phyloP scores from a whole-genome alignment of 2,113 vertebrate genomes.

The Oreotrochilus melanogaster region DNA sequence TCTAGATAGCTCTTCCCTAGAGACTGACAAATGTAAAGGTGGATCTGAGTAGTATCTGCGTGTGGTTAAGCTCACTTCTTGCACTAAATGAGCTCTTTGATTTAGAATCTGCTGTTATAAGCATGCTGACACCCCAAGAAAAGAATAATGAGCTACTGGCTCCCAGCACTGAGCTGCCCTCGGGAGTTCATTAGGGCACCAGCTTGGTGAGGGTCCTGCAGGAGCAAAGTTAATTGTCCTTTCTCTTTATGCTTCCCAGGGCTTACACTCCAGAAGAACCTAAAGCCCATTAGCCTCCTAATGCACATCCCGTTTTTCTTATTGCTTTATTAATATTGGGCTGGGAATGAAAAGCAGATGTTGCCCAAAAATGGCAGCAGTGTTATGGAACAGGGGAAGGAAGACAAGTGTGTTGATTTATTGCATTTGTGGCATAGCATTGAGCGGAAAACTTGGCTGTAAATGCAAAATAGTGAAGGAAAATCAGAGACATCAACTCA shows the following conservation, averaged over 20 bases:
- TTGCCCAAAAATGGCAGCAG: constrained; percentile 42
- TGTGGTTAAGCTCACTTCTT: background rate
- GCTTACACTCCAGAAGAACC: background rate
- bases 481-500: background rate
- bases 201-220: background rate
- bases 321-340: constrained; percentile 34
- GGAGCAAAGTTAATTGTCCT: constrained; percentile 13
- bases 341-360: constrained; percentile 1
- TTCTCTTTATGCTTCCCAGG: background rate
- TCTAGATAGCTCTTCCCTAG: background rate
- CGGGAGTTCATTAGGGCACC: background rate
- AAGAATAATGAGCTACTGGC: constrained; percentile 34
- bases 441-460: background rate
- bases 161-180: background rate
- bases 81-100: background rate
- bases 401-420: background rate
- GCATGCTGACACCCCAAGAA: background rate
- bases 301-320: constrained; percentile 25
- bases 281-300: constrained; percentile 17
- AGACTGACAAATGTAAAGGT: accelerated
- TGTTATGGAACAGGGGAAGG: background rate
- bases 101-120: background rate
- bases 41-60: background rate
- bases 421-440: background rate
- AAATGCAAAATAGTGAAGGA: background rate